Evolutionary conservation across 2,113 vertebrate species (phyloP), one percentile per base, ranked within the genome.

Genomic region (Muntiacus muntjak): DNA sequence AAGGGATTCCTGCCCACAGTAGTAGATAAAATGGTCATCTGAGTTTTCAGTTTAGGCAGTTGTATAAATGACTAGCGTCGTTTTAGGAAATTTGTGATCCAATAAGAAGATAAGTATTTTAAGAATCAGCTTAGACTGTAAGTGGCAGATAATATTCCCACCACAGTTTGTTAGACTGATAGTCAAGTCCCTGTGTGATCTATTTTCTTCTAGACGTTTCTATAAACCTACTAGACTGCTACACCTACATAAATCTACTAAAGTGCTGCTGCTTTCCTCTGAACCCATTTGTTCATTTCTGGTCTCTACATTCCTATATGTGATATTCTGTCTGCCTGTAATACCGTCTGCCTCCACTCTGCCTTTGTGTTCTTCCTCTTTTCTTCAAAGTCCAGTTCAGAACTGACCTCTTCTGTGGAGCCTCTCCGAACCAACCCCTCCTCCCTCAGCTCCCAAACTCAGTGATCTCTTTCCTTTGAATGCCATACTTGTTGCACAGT

Each of bases 1-100:
- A 7, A 60, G 13, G 60, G 30, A 62, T 13, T 62, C 60, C 28
- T 62, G 28, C 60, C 28, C 13, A 30, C 13, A 15, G 60, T 62
- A 62, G 55, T 62, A 62, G 28, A 15, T 30, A 30, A 15, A 30
- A 30, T 30, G 60, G 60, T 62, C 60, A 62, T 62, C 60, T 62
- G 60, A 62, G 28, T 62, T 62, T 62, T 79, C 47, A 54, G 84
- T 74, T 95, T 93, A 95, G 19, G 30, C 52, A 81, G 54, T 85
- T 92, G 92, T 50, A 58, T 91, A 71, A 91, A 83, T 93, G 33
- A 93, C 43, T 94, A 85, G 57, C 58, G 67, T 96, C 57, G n/a
- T 57, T 94, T 97, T 30, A 96, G n/a, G 45, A 93, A 74, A 86
- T 83, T 89, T 87, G 15, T 60, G 74, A 58, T 89, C 26, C 45